Evolutionary conservation across 53 echinoderm and acorn worm species (phyloP).

Genomic region (Echinometra lucunter): DNA sequence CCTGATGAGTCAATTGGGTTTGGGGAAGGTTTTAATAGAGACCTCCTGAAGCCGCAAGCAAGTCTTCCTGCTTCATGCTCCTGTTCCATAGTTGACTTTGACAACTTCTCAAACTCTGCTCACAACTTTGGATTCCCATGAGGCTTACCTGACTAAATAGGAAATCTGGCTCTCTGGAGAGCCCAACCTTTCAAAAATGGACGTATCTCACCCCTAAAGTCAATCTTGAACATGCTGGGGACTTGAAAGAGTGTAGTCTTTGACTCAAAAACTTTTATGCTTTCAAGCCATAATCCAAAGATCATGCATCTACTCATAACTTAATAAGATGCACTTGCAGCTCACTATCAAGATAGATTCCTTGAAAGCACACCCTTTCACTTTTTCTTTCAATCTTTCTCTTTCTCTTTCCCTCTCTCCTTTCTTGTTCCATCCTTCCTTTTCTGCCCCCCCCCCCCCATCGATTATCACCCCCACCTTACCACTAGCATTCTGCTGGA

Average conservation of each 20-base stretch:
- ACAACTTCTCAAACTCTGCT: slow-evolving; percentile 62
- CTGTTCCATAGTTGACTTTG: slow-evolving; percentile 62
- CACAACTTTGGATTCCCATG: slow-evolving; percentile 55
- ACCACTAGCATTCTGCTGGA: neutral
- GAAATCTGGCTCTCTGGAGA: slow-evolving; percentile 51
- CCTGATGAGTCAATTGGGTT: slow-evolving; percentile 71
- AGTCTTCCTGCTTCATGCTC: slow-evolving; percentile 65
- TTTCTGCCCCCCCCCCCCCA: neutral
- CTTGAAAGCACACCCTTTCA: neutral
- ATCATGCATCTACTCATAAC: neutral
- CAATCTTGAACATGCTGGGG: slow-evolving; percentile 40
- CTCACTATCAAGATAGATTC: neutral
- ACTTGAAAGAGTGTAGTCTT: neutral
- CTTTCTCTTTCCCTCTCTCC: neutral
- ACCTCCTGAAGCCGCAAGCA: slow-evolving; percentile 68
- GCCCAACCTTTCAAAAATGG: slow-evolving; percentile 53
- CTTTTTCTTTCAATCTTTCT: neutral
- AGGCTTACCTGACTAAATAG: slow-evolving; percentile 69
- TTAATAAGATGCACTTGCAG: neutral
- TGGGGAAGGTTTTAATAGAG: slow-evolving; percentile 73
- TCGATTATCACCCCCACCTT: neutral
- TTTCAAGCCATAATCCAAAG: neutral
- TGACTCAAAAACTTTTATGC: neutral
- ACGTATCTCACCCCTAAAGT: neutral
- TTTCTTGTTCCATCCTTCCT: neutral